Conservation (phyloP, 2,888 invertebrate genomes). For the Meteorus colon region DNA sequence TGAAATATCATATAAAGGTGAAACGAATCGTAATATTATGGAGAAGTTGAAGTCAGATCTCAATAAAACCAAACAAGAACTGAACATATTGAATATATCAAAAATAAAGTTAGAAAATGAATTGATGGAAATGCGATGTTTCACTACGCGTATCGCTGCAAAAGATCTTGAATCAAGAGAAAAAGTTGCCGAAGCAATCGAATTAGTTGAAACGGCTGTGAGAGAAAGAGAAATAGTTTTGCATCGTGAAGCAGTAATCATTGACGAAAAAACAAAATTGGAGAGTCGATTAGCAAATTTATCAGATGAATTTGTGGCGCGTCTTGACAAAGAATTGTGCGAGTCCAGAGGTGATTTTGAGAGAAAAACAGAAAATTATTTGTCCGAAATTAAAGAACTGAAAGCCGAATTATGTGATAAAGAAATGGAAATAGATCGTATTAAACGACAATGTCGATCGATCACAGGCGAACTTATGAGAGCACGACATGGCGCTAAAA, state of each 20-base stretch:
- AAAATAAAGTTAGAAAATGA: slow-evolving; percentile 72
- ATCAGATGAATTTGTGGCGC: slow-evolving; percentile 59
- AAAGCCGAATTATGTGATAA: slow-evolving; percentile 78
- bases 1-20: slow-evolving; percentile 57
- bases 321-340: slow-evolving; percentile 77
- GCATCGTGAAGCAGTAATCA: slow-evolving; percentile 71
- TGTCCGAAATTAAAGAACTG: slow-evolving; percentile 76
- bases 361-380: slow-evolving; percentile 77
- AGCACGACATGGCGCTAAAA: slow-evolving; percentile 59
- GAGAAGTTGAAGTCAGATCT: slow-evolving; percentile 60
- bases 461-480: slow-evolving; percentile 75
- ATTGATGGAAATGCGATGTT: slow-evolving; percentile 69
- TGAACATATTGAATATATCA: slow-evolving; percentile 56
- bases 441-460: slow-evolving; percentile 75
- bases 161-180: slow-evolving; percentile 75
- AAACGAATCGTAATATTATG: slow-evolving; percentile 52
- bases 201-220: slow-evolving; percentile 76
- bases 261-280: slow-evolving; percentile 61
- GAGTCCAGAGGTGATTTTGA: slow-evolving; percentile 77
- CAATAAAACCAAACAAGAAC: slow-evolving; percentile 61
- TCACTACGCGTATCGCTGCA: slow-evolving; percentile 70
- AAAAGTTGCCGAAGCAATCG: slow-evolving; percentile 77
- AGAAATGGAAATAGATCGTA: slow-evolving; percentile 75
- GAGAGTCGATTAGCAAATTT: slow-evolving; percentile 58
- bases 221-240: slow-evolving; percentile 77